Percentiles rank a stretch among this genome's conserved stretches.
phyloP scores from a whole-genome alignment of 30 jellyfish, hydroid and myxozoan genomes.

The Cassiopea xamachana region DNA sequence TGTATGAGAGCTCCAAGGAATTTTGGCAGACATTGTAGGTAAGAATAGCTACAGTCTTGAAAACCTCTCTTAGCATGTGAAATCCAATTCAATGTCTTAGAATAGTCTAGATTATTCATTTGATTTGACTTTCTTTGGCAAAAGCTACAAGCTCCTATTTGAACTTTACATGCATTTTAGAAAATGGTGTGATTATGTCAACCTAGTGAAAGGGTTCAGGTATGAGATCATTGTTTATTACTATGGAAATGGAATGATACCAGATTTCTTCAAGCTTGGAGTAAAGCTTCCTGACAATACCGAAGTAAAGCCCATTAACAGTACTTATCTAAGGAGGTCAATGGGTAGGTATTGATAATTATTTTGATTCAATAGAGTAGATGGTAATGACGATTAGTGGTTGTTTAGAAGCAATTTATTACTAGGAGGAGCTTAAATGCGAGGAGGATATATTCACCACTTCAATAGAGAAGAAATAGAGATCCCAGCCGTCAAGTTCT shows the following conservation, averaged over 20 bases:
- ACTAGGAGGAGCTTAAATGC: no score
- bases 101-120: no score
- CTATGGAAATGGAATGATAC: slow-evolving; percentile 17
- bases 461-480: neutral
- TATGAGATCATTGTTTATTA: slow-evolving; percentile 15
- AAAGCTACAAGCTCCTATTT: neutral
- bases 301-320: slow-evolving; percentile 44
- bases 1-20: no score
- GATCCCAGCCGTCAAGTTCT: slow-evolving; percentile 8
- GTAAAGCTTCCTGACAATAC: slow-evolving; percentile 56
- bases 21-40: no score
- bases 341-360: slow-evolving; percentile 25
- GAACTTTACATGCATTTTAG: neutral
- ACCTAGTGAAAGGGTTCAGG: slow-evolving; percentile 52
- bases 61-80: no score
- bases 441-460: no score
- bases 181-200: slow-evolving; percentile 25
- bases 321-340: slow-evolving; percentile 30
- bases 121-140: no score
- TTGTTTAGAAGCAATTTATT: neutral
- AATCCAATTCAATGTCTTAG: no score
- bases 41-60: no score
- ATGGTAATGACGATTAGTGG: neutral
- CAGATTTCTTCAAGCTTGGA: slow-evolving; percentile 56
- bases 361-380: neutral